Percentiles rank a stretch among this genome's conserved stretches.
phyloP scores from a whole-genome alignment of 2,113 vertebrate genomes.

The Stigmatopora nigra region DNA sequence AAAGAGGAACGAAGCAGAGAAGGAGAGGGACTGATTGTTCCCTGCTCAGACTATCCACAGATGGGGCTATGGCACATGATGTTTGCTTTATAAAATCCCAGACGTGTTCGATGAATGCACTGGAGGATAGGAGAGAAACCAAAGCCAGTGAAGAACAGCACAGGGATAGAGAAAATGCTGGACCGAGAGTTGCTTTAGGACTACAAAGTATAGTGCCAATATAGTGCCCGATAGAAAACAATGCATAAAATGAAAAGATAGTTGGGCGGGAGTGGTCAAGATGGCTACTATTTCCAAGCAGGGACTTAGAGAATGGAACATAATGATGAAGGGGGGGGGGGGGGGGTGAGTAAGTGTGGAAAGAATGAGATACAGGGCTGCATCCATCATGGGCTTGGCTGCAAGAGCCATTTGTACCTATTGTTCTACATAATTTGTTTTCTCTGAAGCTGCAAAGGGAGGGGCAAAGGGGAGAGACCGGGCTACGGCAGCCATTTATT shows the following conservation, averaged over 20 bases:
- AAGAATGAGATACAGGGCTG: conserved; percentile 57
- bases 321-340: conserved; percentile 55
- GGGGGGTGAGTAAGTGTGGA: conserved; percentile 45
- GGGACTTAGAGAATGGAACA: conserved; percentile 55
- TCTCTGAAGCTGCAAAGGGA: conserved; percentile 50
- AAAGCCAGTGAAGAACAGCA: conserved; percentile 56
- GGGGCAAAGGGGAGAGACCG: conserved; percentile 43
- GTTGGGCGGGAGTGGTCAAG: conserved; percentile 52
- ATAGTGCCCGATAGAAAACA: conserved; percentile 60
- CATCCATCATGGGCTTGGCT: conserved; percentile 69
- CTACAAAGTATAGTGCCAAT: conserved; percentile 63
- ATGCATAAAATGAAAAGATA: conserved; percentile 57
- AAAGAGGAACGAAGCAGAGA: conserved; percentile 47
- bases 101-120: conserved; percentile 60
- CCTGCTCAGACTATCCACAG: conserved; percentile 62
- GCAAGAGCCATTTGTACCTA: conserved; percentile 71
- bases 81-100: conserved; percentile 68
- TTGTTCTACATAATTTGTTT: conserved; percentile 74
- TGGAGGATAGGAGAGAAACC: conserved; percentile 49
- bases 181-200: conserved; percentile 34
- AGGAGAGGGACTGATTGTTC: conserved; percentile 64
- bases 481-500: conserved; percentile 62
- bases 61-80: conserved; percentile 64
- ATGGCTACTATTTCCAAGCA: conserved; percentile 56
- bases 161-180: conserved; percentile 29